A percentile compares a stretch with the other conserved stretches of the same genome.
Evolutionary conservation across 1,140 invertebrate genomes (phyloP).

Genomic region (Zaprionus gabonicus): DNA sequence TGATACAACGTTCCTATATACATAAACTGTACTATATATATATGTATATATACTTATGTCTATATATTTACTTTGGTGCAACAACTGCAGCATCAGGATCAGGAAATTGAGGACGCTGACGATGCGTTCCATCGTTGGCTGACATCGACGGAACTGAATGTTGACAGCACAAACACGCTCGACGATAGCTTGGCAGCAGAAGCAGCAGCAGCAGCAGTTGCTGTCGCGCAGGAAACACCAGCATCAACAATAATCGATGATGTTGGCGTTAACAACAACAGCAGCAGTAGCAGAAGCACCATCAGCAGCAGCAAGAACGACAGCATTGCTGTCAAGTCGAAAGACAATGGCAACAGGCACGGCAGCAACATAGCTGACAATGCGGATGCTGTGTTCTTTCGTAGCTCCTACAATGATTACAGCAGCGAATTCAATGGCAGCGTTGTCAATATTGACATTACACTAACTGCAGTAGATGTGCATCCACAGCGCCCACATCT

Average conservation of each 20-base stretch:
- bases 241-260: slow-evolving; percentile 79
- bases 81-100: slow-evolving; percentile 53
- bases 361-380: slow-evolving; percentile 55
- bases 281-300: slow-evolving; percentile 35
- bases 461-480: slow-evolving; percentile 81
- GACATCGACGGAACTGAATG: slow-evolving; percentile 77
- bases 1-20: neutral
- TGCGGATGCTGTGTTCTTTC: slow-evolving; percentile 76
- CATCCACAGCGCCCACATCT: slow-evolving; percentile 57
- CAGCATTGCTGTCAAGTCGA: slow-evolving; percentile 28
- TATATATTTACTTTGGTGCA: slow-evolving; percentile 34
- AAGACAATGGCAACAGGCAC: slow-evolving; percentile 62
- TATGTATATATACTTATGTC: slow-evolving; percentile 23
- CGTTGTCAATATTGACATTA: slow-evolving; percentile 84
- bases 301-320: slow-evolving; percentile 8
- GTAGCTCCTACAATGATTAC: slow-evolving; percentile 79
- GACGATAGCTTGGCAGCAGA: slow-evolving; percentile 67
- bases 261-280: slow-evolving; percentile 60
- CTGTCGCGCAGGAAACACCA: slow-evolving; percentile 64
- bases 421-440: slow-evolving; percentile 81
- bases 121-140: slow-evolving; percentile 83
- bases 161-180: slow-evolving; percentile 64
- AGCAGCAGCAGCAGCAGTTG: slow-evolving; percentile 20
- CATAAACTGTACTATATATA: slow-evolving; percentile 15
- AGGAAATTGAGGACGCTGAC: slow-evolving; percentile 65